Base-by-base conservation (phyloP, 2,113 vertebrate genomes). In the Cyanistes caeruleus region DNA sequence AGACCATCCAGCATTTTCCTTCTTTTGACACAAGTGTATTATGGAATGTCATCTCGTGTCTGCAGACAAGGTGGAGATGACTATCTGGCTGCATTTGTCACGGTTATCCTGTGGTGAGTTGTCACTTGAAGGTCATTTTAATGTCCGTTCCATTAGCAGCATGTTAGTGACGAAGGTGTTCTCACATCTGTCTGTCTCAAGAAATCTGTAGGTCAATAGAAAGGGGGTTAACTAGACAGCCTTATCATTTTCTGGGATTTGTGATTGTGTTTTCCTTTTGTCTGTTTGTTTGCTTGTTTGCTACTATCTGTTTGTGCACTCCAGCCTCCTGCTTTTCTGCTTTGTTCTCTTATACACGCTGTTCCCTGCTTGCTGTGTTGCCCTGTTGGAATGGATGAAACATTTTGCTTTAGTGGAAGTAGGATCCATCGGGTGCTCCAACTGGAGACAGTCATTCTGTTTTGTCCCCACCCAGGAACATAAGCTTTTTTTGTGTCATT, bases 101-200 rank as follows among this genome's bases (percentile, higher is more conserved):
- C 8, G 2, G 84, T 94, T 95, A 87, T 60, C 91, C 91, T 60
- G 65, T 72, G 92, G 65, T 3, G 1, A 76, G 78, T 84, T 97
- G 91, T 91, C 95, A 84, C 91, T 68, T 95, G 80, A 94, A 96
- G 96, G 96, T 93, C 91, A 55, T 65, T 95, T 41, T 65, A 49
- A 79, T 39, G 81, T 89, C 94, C 5, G 0, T 94, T 95, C 87
- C 77, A 76, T 96, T 96, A 93, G 77, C 77, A 55, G 41, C 28
- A 10, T 22, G 84, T 84, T 89, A 79, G 75, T 91, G 93, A 89
- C 0, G 2, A 51, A 84, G 89, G 89, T 68, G 80, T 41, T 68
- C 84, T 84, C 77, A 19, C n/a, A 91, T 87, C 77, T 13, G 4
- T 81, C 84, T 89, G 89, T 83, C 70, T 87, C 74, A 19, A 13